Conservation (phyloP, 2,797 vertebrate species). For the Bufotes viridis region DNA sequence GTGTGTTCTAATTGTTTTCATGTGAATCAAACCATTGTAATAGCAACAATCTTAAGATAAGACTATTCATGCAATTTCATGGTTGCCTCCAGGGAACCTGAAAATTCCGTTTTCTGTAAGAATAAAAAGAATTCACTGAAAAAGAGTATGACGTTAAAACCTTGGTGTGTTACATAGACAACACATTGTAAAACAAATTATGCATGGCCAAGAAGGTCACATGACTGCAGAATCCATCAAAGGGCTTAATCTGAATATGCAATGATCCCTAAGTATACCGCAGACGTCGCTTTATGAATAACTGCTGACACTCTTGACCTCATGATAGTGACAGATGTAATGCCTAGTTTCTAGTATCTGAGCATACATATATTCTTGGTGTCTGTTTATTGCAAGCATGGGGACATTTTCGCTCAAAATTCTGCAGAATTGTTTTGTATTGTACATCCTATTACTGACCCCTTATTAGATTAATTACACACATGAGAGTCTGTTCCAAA, state of each 20-base stretch:
- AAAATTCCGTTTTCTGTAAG: background rate
- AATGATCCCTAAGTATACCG: background rate
- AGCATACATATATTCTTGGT: background rate
- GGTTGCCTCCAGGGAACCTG: background rate
- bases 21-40: background rate
- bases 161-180: constrained; percentile 22
- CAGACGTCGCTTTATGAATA: background rate
- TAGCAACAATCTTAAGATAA: background rate
- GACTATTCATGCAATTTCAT: background rate
- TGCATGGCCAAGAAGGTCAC: constrained; percentile 14
- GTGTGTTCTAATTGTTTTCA: background rate
- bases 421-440: background rate
- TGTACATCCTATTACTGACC: too few relatives aligned
- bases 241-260: constrained; percentile 28
- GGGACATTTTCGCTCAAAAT: background rate
- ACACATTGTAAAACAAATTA: constrained; percentile 11
- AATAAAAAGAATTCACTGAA: background rate
- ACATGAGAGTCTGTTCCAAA: too few relatives aligned
- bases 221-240: constrained; percentile 11
- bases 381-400: background rate
- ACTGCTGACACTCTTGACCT: background rate
- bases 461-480: too few relatives aligned
- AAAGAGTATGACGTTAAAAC: background rate
- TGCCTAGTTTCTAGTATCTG: background rate
- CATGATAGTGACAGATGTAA: background rate